Evolutionary conservation across 2,888 invertebrate species (phyloP).

Genomic region (Chrysotoxum bicinctum): DNA sequence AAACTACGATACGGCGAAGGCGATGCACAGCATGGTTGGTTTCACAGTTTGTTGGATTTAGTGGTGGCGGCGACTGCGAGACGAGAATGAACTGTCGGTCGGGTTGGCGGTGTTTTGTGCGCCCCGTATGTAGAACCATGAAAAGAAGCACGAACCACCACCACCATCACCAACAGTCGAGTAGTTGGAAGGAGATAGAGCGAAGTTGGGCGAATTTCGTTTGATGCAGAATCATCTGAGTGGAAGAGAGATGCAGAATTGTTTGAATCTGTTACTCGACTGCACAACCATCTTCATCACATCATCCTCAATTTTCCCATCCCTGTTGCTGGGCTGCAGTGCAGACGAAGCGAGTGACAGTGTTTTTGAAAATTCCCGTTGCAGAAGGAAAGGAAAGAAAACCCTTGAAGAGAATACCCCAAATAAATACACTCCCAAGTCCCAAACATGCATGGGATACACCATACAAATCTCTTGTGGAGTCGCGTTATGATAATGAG

Average conservation of each 20-base stretch:
- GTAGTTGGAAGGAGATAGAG: conserved; percentile 17
- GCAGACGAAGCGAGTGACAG: neutral
- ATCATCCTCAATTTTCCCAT: conserved; percentile 21
- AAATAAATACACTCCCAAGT: conserved; percentile 32
- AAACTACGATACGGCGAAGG: conserved; percentile 55
- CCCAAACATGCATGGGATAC: neutral
- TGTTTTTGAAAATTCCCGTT: conserved; percentile 68
- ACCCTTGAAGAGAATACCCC: conserved; percentile 45
- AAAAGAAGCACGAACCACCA: neutral
- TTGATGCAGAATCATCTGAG: neutral
- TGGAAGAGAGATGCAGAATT: conserved; percentile 46
- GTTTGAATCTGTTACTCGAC: neutral
- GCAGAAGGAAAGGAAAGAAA: conserved; percentile 56
- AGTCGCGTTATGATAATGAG: neutral
- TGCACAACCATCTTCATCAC: conserved; percentile 35
- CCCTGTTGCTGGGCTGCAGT: conserved; percentile 28
- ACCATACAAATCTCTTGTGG: neutral
- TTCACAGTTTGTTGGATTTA: conserved; percentile 41
- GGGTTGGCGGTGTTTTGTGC: conserved; percentile 15
- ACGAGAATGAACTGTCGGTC: conserved; percentile 26
- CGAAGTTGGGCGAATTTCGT: conserved; percentile 24
- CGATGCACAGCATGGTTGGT: conserved; percentile 52
- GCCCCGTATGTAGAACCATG: conserved; percentile 17
- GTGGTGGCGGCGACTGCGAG: conserved; percentile 47
- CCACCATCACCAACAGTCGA: conserved; percentile 15